Conservation (phyloP, 1,140 invertebrate genomes). For the Ditylenchus dipsaci region DNA sequence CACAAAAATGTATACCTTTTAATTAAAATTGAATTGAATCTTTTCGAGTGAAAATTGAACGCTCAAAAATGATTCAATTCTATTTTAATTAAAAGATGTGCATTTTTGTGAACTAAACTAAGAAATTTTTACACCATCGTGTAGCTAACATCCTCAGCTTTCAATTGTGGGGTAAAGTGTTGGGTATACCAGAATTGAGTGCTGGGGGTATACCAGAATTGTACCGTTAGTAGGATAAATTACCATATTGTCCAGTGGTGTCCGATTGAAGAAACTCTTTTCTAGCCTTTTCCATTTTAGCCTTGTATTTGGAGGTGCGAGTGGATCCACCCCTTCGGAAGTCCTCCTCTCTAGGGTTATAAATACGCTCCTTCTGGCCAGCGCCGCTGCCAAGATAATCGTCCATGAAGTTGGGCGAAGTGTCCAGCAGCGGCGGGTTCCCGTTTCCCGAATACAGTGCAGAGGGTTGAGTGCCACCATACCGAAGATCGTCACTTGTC, state of each 20-base stretch:
- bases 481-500: conserved; percentile 39
- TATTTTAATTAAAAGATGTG: no score
- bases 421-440: conserved; percentile 20
- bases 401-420: background rate
- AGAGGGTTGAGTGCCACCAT: conserved; percentile 7
- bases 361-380: conserved; percentile 41
- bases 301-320: conserved; percentile 44
- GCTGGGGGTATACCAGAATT: no score
- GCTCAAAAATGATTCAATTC: no score
- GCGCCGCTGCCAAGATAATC: background rate
- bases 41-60: no score
- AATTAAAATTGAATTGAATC: no score
- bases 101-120: no score
- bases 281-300: conserved; percentile 51
- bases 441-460: conserved; percentile 23
- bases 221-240: no score
- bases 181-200: no score
- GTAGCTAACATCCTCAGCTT: no score
- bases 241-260: background rate
- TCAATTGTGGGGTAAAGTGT: no score
- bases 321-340: conserved; percentile 40
- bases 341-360: conserved; percentile 43
- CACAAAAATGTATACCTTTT: no score
- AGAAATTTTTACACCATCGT: no score
- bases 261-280: conserved; percentile 38